These are phyloP conservation scores for Megathymus violae DNA, from an alignment of 1,140 invertebrate genomes.

Conservation along the genomic window DNA sequence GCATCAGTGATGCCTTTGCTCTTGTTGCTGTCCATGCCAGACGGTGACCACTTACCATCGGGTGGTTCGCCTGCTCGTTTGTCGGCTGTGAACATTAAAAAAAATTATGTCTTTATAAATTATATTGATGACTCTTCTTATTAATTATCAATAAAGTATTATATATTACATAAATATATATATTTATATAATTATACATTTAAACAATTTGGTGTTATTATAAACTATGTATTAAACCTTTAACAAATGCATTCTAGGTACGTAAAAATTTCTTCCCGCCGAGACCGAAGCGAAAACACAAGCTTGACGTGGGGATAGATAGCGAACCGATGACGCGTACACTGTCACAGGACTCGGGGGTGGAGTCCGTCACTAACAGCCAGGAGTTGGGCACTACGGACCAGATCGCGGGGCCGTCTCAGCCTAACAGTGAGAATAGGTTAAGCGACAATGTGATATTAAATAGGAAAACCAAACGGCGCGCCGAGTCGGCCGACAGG, in stretches of 20 bases:
- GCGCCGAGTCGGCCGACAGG: constrained; percentile 54
- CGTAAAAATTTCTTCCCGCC: constrained; percentile 87
- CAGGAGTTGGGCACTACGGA: constrained; percentile 45
- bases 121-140: too few species aligned
- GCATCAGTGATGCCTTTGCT: too few species aligned
- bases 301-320: constrained; percentile 38
- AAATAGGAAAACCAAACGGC: constrained; percentile 51
- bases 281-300: constrained; percentile 82
- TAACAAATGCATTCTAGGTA: constrained; percentile 78
- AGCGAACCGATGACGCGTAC: constrained; percentile 34
- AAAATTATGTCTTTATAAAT: too few species aligned
- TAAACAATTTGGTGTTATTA: too few species aligned
- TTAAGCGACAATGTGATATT: constrained; percentile 31
- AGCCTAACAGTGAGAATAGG: constrained; percentile 28
- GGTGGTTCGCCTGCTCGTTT: too few species aligned
- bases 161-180: too few species aligned
- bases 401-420: constrained; percentile 3
- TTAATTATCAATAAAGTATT: too few species aligned
- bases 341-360: constrained; percentile 55
- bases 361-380: constrained; percentile 51
- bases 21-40: too few species aligned
- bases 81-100: too few species aligned
- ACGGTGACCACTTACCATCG: too few species aligned
- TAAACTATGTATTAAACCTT: constrained; percentile 18
- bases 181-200: too few species aligned